Evolutionary conservation across 1,140 invertebrate species (phyloP).

Genomic region (Onthophagus taurus): DNA sequence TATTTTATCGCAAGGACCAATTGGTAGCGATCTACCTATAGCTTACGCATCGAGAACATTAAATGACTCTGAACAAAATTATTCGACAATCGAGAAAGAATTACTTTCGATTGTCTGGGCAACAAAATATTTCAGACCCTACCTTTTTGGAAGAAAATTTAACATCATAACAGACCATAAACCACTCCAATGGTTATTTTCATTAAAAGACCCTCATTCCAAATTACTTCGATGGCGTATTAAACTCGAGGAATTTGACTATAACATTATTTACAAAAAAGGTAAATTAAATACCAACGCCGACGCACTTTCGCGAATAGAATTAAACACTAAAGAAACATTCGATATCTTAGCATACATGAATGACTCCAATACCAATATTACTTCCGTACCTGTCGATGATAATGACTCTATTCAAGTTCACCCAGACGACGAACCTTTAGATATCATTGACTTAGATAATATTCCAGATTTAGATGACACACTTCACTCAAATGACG

Average conservation of each 20-base stretch:
- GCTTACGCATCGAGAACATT: slow-evolving; percentile 10
- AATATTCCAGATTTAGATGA: too few relatives aligned
- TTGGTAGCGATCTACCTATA: slow-evolving; percentile 20
- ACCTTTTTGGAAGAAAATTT: slow-evolving; percentile 13
- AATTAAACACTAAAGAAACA: too few relatives aligned
- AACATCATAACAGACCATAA: slow-evolving; percentile 16
- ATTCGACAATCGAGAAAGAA: slow-evolving; percentile 15
- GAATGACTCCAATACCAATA: too few relatives aligned
- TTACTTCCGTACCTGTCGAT: too few relatives aligned
- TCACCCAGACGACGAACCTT: too few relatives aligned
- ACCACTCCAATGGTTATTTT: slow-evolving; percentile 15
- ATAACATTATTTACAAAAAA: slow-evolving; percentile 12
- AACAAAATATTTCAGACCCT: slow-evolving; percentile 14
- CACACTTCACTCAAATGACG: too few relatives aligned
- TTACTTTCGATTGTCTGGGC: slow-evolving; percentile 15
- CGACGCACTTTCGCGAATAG: slow-evolving; percentile 21
- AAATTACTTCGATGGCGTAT: slow-evolving; percentile 17
- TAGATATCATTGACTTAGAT: too few relatives aligned
- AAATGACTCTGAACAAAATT: slow-evolving; percentile 12
- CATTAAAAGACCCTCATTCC: slow-evolving; percentile 17
- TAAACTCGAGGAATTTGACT: slow-evolving; percentile 15
- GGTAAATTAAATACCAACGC: slow-evolving; percentile 15
- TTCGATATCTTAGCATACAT: too few relatives aligned
- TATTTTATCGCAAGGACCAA: slow-evolving; percentile 25
- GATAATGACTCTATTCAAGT: too few relatives aligned